Evolutionary conservation across 2,113 vertebrate genomes (phyloP).

Genomic region (Sclerurus mexicanus): DNA sequence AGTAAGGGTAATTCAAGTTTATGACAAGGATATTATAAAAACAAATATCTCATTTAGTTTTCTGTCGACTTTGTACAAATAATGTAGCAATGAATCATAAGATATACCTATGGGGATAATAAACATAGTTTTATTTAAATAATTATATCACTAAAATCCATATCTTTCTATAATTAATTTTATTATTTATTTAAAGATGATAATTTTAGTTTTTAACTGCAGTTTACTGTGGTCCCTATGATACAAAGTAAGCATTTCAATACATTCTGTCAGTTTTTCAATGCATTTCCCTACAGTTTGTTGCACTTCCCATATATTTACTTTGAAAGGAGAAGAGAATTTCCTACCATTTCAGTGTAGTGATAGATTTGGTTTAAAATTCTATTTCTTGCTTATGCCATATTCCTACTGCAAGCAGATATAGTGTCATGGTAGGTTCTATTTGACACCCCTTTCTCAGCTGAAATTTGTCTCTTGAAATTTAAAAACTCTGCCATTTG

Average conservation of each 20-base stretch:
- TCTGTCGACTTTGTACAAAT: background rate
- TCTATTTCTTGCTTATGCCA: background rate
- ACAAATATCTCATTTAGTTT: background rate
- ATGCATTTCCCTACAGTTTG: background rate
- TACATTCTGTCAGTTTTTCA: background rate
- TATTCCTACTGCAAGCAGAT: background rate
- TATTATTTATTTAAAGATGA: background rate
- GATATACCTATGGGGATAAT: background rate
- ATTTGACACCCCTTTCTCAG: background rate
- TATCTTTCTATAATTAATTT: background rate
- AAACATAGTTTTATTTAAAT: background rate
- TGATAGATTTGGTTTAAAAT: background rate
- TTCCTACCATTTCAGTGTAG: fast-evolving
- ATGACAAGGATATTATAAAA: background rate
- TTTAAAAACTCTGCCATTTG: background rate
- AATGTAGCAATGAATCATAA: background rate
- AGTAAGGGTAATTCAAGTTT: background rate
- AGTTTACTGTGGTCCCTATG: background rate
- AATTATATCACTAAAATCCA: background rate
- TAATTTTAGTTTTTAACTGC: background rate
- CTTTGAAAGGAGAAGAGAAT: background rate
- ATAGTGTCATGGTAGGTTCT: background rate
- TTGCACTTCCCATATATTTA: background rate
- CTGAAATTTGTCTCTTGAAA: background rate
- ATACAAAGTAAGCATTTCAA: background rate